Evolutionary conservation across 2,888 invertebrate species (phyloP).

Genomic region (Cheilosia vernalis): DNA sequence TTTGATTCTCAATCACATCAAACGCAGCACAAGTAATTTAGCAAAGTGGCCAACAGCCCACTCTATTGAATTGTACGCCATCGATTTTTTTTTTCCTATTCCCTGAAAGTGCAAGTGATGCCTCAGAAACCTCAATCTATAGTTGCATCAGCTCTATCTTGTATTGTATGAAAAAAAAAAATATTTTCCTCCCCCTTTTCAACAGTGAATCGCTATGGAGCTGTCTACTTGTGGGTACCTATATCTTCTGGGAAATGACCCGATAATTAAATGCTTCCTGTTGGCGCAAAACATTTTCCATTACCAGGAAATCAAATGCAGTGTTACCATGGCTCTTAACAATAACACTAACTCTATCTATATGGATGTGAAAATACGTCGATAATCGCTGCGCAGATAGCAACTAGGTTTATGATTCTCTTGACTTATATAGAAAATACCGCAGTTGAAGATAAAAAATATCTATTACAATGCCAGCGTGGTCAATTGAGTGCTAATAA

Average conservation of each 20-base stretch:
- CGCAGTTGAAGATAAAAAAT: constrained; percentile 27
- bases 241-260: constrained; percentile 8
- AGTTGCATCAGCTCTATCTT: background rate
- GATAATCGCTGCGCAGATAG: background rate
- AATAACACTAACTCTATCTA: background rate
- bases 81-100: too few species aligned
- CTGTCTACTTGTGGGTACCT: too few species aligned
- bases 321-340: constrained; percentile 1
- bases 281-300: constrained; percentile 1
- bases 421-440: background rate
- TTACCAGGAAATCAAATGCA: constrained; percentile 30
- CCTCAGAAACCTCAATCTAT: background rate
- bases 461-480: constrained; percentile 23
- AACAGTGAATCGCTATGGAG: background rate
- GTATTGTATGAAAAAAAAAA: background rate
- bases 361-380: background rate
- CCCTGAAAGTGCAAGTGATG: background rate
- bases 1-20: constrained; percentile 12
- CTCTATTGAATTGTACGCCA: background rate
- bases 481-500: constrained; percentile 28
- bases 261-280: constrained; percentile 1
- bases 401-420: background rate
- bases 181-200: background rate
- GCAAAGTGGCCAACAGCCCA: constrained; percentile 20
- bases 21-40: constrained; percentile 31